Evolutionary conservation across 2,888 invertebrate genomes (phyloP).

Genomic region (Idaea straminata): DNA sequence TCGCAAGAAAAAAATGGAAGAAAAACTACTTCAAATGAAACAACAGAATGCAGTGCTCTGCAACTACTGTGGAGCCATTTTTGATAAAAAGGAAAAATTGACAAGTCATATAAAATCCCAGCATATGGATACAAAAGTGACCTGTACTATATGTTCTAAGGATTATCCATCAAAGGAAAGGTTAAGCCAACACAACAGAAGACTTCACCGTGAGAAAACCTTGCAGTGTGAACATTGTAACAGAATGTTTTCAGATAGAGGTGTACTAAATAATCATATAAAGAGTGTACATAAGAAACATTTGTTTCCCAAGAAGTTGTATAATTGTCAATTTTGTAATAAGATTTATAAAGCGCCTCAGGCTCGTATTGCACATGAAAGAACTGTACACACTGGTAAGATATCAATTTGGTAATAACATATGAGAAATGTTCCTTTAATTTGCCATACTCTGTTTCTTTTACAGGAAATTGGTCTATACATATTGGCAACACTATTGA

Average conservation of each 20-base stretch:
- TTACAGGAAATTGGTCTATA: too few relatives aligned
- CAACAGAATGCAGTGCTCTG: background rate
- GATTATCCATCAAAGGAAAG: conserved; percentile 51
- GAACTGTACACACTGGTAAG: conserved; percentile 73
- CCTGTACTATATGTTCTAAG: conserved; percentile 61
- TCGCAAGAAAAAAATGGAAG: background rate
- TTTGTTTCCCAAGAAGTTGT: conserved; percentile 45
- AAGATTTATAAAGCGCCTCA: conserved; percentile 64
- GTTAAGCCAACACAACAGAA: background rate
- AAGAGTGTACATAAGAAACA: conserved; percentile 58
- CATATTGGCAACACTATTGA: too few relatives aligned
- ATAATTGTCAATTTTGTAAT: conserved; percentile 62
- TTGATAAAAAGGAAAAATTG: background rate
- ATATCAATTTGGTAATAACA: too few relatives aligned
- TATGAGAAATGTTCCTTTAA: background rate
- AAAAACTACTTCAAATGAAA: background rate
- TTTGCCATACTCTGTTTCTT: too few relatives aligned
- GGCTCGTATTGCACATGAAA: conserved; percentile 64
- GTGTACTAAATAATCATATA: conserved; percentile 54
- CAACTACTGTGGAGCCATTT: background rate
- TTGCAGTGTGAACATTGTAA: background rate
- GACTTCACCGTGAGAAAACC: background rate
- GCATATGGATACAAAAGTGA: conserved; percentile 42
- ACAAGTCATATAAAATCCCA: background rate
- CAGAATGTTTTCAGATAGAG: conserved; percentile 14